A percentile compares a stretch with the other conserved stretches of the same genome.
phyloP scores from a whole-genome alignment of 2,797 vertebrate genomes.

The Petrocephalus schoutedeni region DNA sequence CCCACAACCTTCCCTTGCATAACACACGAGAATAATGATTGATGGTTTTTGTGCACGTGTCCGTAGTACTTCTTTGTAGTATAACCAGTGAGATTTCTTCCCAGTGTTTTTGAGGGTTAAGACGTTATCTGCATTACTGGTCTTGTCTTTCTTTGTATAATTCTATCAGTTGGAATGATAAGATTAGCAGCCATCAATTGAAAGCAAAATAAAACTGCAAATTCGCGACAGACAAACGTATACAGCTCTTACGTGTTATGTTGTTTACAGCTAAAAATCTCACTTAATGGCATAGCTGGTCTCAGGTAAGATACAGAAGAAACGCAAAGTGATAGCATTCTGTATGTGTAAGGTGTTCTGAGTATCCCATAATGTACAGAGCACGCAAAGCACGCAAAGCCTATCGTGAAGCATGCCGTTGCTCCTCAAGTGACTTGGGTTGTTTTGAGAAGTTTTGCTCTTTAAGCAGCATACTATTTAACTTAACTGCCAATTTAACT shows the following conservation, averaged over 20 bases:
- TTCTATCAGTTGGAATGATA: constrained; percentile 11
- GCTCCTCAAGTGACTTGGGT: background rate
- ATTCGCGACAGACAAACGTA: background rate
- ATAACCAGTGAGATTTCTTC: background rate
- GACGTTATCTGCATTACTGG: background rate
- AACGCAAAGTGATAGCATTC: background rate
- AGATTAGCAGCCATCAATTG: background rate
- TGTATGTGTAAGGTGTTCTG: background rate
- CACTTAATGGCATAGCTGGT: background rate
- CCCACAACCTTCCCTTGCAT: background rate
- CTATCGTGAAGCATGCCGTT: background rate
- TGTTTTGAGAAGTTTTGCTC: background rate
- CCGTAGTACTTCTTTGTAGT: background rate
- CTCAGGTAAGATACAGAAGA: background rate
- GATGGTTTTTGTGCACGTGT: background rate
- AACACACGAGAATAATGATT: background rate
- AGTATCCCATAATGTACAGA: background rate
- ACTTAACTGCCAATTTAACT: background rate
- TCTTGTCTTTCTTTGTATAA: background rate
- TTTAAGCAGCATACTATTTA: background rate
- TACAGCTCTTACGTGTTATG: background rate
- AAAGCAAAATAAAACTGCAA: background rate
- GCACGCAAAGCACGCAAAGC: background rate
- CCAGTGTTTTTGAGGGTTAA: background rate
- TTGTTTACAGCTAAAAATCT: background rate